A percentile compares a stretch with the other conserved stretches of the same genome.
Conservation (phyloP, 2,113 vertebrate species). For the Willisornis vidua region DNA sequence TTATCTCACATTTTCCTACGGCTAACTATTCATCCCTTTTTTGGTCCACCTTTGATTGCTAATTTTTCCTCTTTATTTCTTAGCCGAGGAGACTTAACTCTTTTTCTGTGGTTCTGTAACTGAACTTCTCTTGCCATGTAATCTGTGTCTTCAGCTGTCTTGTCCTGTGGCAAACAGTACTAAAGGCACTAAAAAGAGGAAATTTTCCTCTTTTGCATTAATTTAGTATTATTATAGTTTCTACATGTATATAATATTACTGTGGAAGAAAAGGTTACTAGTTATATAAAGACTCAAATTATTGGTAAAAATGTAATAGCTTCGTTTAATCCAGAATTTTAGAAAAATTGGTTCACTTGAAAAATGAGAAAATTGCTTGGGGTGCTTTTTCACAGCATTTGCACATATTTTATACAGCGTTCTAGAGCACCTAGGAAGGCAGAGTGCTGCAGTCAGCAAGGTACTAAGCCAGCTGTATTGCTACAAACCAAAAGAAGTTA, state of each 20-base stretch:
- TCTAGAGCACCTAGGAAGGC: neutral
- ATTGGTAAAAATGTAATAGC: neutral
- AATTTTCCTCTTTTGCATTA: neutral
- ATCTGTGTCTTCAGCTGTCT: neutral
- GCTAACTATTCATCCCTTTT: neutral
- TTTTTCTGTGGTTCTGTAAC: neutral
- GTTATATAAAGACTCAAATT: neutral
- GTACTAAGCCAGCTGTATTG: neutral
- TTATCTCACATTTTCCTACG: neutral
- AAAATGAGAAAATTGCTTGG: neutral
- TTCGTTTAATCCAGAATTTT: neutral
- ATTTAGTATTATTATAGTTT: neutral
- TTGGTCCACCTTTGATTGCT: neutral
- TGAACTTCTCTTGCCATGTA: neutral
- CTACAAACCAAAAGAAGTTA: neutral
- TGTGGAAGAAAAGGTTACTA: neutral
- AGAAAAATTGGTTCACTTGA: neutral
- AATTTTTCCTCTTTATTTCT: neutral
- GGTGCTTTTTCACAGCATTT: neutral
- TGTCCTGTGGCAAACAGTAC: neutral
- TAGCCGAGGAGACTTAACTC: neutral
- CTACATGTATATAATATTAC: neutral
- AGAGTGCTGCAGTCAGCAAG: neutral
- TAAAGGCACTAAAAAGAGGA: neutral
- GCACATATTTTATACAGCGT: neutral